Conservation (phyloP, 2,113 vertebrate species). For the Myxocyprinus asiaticus region DNA sequence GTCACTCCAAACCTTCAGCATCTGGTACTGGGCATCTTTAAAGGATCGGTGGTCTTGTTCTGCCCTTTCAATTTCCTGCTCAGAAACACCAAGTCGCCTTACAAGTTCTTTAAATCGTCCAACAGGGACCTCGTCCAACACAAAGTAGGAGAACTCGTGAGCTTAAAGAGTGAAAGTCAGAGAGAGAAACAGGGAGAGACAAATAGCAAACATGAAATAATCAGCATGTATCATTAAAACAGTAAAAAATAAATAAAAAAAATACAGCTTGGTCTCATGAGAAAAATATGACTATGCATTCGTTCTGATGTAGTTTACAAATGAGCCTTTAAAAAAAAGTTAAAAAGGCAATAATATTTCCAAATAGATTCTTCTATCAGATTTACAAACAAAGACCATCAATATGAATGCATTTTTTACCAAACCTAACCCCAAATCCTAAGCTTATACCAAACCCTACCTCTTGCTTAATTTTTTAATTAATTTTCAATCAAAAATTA, state of each 20-base stretch:
- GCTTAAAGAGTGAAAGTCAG: constrained; percentile 9
- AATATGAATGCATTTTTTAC: no score
- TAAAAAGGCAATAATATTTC: no score
- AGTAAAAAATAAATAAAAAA: background rate
- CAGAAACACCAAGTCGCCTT: constrained; percentile 70
- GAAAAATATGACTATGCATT: no score
- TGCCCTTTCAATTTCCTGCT: constrained; percentile 71
- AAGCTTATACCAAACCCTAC: no score
- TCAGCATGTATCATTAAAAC: background rate
- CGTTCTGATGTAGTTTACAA: no score
- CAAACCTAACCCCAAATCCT: no score
- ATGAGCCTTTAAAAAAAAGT: no score
- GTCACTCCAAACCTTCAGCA: constrained; percentile 72
- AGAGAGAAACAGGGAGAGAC: constrained; percentile 25
- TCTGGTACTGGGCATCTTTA: constrained; percentile 75
- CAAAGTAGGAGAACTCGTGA: constrained; percentile 70
- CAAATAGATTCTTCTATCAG: no score
- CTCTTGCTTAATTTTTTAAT: no score
- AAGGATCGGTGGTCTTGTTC: constrained; percentile 65
- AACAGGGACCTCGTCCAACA: constrained; percentile 71
- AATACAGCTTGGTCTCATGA: no score
- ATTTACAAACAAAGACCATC: no score
- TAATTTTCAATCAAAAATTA: no score
- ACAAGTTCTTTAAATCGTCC: constrained; percentile 71
- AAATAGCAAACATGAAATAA: background rate